Percentiles rank a stretch among this genome's conserved stretches.
phyloP scores from a whole-genome alignment of 2,888 invertebrate species.

The Colletes collaris region DNA sequence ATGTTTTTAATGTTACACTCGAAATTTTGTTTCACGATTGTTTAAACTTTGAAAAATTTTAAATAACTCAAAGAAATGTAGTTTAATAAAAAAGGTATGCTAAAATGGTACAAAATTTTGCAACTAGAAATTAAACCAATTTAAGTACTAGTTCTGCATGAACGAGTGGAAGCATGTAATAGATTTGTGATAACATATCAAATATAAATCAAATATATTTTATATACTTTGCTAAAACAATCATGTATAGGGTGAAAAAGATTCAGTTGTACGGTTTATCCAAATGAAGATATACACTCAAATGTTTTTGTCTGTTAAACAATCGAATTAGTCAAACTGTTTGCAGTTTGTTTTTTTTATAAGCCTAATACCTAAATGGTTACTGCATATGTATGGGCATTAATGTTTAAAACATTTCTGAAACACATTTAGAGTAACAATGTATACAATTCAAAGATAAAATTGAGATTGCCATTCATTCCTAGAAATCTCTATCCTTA shows the following conservation, averaged over 20 bases:
- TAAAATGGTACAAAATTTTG: background rate
- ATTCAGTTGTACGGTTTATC: background rate
- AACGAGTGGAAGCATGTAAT: conserved; percentile 46
- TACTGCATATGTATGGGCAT: background rate
- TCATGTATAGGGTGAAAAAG: background rate
- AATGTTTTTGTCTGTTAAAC: background rate
- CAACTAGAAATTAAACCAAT: background rate
- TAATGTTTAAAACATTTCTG: conserved; percentile 23
- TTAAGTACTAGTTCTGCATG: background rate
- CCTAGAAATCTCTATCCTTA: conserved; percentile 12
- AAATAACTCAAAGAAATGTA: background rate
- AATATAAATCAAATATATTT: conserved; percentile 39
- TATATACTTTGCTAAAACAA: conserved; percentile 35
- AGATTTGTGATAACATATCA: conserved; percentile 24
- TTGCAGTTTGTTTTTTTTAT: background rate
- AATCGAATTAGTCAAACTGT: background rate
- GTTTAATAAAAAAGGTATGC: background rate
- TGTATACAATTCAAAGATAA: conserved; percentile 48
- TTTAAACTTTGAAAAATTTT: background rate
- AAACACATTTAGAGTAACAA: conserved; percentile 17
- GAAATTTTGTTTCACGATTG: background rate
- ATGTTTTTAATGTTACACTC: conserved; percentile 1
- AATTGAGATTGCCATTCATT: conserved; percentile 34
- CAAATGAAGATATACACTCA: background rate
- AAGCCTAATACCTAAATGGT: background rate